Conservation (phyloP, 1,140 invertebrate genomes). For the Aphelinus atriplicis region DNA sequence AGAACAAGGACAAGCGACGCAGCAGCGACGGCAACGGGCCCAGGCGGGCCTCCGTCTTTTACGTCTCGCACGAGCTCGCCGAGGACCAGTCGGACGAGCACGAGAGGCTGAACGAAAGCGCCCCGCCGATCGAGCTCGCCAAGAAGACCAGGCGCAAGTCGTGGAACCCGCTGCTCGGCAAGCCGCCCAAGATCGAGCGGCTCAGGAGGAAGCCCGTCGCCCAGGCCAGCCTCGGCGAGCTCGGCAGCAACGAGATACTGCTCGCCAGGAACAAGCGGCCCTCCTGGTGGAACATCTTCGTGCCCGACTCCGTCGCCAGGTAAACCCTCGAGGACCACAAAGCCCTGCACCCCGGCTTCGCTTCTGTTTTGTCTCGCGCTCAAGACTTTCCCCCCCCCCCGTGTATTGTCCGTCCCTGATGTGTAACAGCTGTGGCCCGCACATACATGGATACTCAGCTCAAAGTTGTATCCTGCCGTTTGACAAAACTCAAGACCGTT, state of each 20-base stretch:
- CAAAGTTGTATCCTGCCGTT: no score
- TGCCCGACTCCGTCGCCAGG: conserved; percentile 71
- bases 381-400: no score
- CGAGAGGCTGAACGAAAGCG: conserved; percentile 54
- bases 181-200: conserved; percentile 70
- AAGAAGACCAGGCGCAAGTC: conserved; percentile 73
- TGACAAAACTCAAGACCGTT: no score
- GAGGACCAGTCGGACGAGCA: conserved; percentile 51
- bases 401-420: no score
- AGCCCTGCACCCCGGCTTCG: no score
- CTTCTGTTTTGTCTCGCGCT: no score
- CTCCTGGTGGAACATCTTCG: conserved; percentile 88
- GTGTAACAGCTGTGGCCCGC: no score
- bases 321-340: conserved; percentile 38
- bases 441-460: no score
- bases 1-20: conserved; percentile 50
- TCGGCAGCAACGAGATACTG: conserved; percentile 67
- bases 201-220: conserved; percentile 74
- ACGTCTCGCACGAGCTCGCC: conserved; percentile 46
- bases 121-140: conserved; percentile 57
- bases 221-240: conserved; percentile 43
- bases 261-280: conserved; percentile 76
- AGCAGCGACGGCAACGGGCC: conserved; percentile 39
- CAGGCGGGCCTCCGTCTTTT: conserved; percentile 53
- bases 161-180: conserved; percentile 72